Evolutionary conservation across 2,113 vertebrate genomes (phyloP).

Genomic region (Alouatta palliata): DNA sequence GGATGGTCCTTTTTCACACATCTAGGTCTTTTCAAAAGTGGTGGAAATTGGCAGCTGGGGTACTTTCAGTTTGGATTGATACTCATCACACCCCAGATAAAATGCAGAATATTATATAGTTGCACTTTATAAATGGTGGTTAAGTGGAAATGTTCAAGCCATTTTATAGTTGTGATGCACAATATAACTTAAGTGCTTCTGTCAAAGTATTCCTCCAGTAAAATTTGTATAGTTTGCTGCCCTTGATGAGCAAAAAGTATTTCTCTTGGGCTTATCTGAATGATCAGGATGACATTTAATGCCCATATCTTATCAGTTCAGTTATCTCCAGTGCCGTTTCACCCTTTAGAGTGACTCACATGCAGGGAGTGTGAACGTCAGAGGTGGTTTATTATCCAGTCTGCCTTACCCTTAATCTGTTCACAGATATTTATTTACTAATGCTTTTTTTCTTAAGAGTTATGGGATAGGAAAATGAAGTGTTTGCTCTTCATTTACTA

Average conservation of each 20-base stretch:
- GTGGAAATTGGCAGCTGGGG: conserved; percentile 71
- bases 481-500: conserved; percentile 88
- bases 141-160: conserved; percentile 86
- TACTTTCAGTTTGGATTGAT: conserved; percentile 48
- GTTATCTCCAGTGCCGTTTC: conserved; percentile 81
- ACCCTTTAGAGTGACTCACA: conserved; percentile 82
- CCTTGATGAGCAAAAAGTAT: conserved; percentile 82
- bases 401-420: conserved; percentile 88
- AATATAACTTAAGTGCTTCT: conserved; percentile 85
- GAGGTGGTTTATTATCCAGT: conserved; percentile 85
- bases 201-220: conserved; percentile 82
- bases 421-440: conserved; percentile 89
- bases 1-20: conserved; percentile 82
- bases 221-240: conserved; percentile 78
- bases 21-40: conserved; percentile 71
- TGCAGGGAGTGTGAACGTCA: conserved; percentile 80
- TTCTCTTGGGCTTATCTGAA: conserved; percentile 83
- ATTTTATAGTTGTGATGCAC: conserved; percentile 86
- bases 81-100: conserved; percentile 55
- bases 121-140: conserved; percentile 89
- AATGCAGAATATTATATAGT: conserved; percentile 82
- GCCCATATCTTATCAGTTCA: conserved; percentile 70
- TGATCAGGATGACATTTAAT: conserved; percentile 78
- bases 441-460: conserved; percentile 85
- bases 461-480: conserved; percentile 83